Base-by-base conservation (phyloP, 2,797 vertebrate genomes). In the Manis crassicaudata region DNA sequence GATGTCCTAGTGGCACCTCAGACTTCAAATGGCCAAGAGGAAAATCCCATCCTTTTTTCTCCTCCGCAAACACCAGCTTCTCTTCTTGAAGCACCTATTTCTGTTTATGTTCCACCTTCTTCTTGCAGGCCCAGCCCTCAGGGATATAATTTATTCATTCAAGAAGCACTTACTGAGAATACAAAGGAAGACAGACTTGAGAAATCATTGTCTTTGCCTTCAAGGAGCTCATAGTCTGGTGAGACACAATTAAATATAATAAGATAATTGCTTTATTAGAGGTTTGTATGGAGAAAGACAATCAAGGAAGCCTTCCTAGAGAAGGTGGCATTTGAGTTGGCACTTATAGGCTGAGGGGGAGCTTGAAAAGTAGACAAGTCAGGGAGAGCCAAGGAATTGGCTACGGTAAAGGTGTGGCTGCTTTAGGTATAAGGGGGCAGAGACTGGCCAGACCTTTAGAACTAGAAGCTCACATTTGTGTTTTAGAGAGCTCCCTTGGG, bases 211-310 rank as follows among this genome's bases (percentile, higher is more conserved):
- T 79, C 65, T 90, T 84, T 95, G 79, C 92, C 79, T 63, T 85
- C 58, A 72, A 93, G 88, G 77, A 86, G 62, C 56, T 93, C 81
- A 62, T 13, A 87, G 68, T 91, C 60, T 93, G 62, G 46, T 56
- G 62, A 96, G 65, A 72, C 37, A 72, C 70, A 86, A 67, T 90
- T 88, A 79, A 86, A 43, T 84, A 14, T 60, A 92, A 70, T 89
- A 43, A 94, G 87, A 63, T 93, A 96, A 87, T 92, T 89, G 75
- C 63, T 89, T 58, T 67, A n/a, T 37, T 90, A 95, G 70, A 96
- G 81, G 40, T 96, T 77, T 85, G 46, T 75, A 37, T 54, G n/a
- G 63, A 79, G 50, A 67, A 91, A 72, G 37, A 88, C 76, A 93
- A 76, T 54, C 72, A 50, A 43, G 62, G 88, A 92, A 93, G 58